Conservation (phyloP, 2,113 vertebrate species). For the Oxyruncus cristatus region DNA sequence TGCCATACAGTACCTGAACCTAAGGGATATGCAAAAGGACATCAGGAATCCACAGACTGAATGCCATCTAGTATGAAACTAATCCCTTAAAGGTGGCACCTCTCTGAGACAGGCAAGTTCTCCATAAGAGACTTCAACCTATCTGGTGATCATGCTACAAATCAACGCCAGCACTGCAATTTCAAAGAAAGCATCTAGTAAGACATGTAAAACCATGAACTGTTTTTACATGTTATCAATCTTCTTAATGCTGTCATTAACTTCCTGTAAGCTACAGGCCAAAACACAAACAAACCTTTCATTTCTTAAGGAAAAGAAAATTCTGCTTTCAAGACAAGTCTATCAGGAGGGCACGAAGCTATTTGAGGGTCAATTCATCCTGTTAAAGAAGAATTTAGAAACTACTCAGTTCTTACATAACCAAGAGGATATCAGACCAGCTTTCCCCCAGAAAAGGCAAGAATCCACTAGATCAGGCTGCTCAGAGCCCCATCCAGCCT, state of each 20-base stretch:
- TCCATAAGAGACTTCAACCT: neutral
- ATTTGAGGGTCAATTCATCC: neutral
- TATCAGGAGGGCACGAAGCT: neutral
- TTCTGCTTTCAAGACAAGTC: neutral
- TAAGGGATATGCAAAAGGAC: neutral
- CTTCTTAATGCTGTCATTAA: neutral
- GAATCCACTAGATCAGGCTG: neutral
- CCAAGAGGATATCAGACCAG: neutral
- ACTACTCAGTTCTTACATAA: neutral
- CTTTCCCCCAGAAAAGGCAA: neutral
- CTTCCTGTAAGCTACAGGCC: neutral
- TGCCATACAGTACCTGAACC: neutral
- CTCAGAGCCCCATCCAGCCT: neutral
- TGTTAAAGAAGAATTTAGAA: neutral
- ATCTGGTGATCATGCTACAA: neutral
- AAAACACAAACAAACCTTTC: neutral
- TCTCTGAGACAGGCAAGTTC: neutral
- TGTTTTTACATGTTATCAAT: neutral
- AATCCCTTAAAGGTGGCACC: neutral
- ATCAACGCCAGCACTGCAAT: neutral
- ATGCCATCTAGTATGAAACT: neutral
- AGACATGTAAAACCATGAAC: neutral
- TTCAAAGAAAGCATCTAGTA: neutral
- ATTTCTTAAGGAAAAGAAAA: neutral
- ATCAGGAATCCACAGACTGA: neutral